Evolutionary conservation across 2,888 invertebrate species (phyloP).

Genomic region (Piscicola geometra): DNA sequence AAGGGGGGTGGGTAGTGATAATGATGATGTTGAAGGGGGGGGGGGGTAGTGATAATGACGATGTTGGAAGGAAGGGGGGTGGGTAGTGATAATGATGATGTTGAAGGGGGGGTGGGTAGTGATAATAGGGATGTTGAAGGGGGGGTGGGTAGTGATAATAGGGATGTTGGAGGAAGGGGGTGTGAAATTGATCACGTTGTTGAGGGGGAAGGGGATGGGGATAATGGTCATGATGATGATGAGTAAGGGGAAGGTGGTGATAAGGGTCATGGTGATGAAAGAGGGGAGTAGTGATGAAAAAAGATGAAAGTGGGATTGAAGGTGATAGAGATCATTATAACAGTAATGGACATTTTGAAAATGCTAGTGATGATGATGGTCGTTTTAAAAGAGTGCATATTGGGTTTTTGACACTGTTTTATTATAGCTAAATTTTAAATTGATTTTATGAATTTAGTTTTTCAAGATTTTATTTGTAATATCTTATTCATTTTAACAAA

Average conservation of each 20-base stretch:
- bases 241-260: not conserved
- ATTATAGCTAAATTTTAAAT: too few relatives aligned
- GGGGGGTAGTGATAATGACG: slow-evolving; percentile 17
- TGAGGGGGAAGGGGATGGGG: not conserved
- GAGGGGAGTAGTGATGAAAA: not conserved
- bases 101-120: slow-evolving; percentile 5
- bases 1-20: slow-evolving; percentile 16
- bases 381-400: not conserved
- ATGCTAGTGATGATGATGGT: not conserved
- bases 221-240: not conserved
- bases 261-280: not conserved
- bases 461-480: too few relatives aligned
- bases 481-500: too few relatives aligned
- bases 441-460: too few relatives aligned
- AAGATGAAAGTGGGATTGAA: not conserved
- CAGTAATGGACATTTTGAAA: too few relatives aligned
- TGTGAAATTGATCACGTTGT: not conserved
- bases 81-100: slow-evolving; percentile 15
- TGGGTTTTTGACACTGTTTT: too few relatives aligned
- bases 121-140: slow-evolving; percentile 21
- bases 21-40: slow-evolving; percentile 25
- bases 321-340: too few relatives aligned
- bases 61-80: not conserved
- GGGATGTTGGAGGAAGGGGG: not conserved
- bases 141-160: slow-evolving; percentile 19